Conservation (phyloP, 1,140 invertebrate species). For the Heterodera carotae region DNA sequence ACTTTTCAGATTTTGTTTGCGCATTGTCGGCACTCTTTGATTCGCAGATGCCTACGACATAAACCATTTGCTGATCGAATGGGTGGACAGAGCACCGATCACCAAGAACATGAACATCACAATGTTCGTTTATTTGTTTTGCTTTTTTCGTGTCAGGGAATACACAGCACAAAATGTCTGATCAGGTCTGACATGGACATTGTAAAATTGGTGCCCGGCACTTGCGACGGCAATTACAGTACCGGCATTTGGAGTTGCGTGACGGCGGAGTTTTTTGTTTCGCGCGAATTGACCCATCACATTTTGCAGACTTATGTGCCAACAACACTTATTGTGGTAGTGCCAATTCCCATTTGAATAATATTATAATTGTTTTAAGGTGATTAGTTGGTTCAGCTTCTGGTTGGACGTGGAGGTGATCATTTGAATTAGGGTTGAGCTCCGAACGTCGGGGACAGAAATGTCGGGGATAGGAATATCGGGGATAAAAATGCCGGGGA, state of each 20-base stretch:
- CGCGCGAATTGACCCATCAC: conserved; percentile 81
- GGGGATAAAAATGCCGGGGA: no score
- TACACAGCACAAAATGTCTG: conserved; percentile 46
- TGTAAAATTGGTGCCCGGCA: conserved; percentile 54
- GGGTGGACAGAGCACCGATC: conserved; percentile 54
- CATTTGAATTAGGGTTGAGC: no score
- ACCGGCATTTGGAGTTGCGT: conserved; percentile 70
- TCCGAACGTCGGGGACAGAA: no score
- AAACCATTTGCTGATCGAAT: conserved; percentile 57
- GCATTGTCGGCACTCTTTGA: not conserved
- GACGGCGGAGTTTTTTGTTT: conserved; percentile 78
- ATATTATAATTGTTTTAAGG: conserved; percentile 57
- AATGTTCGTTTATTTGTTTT: conserved; percentile 33
- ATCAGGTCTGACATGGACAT: conserved; percentile 58
- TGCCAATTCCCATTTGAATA: conserved; percentile 9
- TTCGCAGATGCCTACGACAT: conserved; percentile 61
- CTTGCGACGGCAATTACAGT: conserved; percentile 62
- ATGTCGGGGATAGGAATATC: no score
- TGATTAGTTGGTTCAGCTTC: conserved; percentile 79
- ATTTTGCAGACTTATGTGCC: conserved; percentile 84
- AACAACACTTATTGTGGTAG: conserved; percentile 67
- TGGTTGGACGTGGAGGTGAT: conserved; percentile 74
- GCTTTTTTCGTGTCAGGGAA: not conserved
- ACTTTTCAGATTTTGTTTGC: not conserved
- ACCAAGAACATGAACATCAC: conserved; percentile 57